phyloP scores from a whole-genome alignment of 2,888 invertebrate species.

The Quadroppia sp. region DNA sequence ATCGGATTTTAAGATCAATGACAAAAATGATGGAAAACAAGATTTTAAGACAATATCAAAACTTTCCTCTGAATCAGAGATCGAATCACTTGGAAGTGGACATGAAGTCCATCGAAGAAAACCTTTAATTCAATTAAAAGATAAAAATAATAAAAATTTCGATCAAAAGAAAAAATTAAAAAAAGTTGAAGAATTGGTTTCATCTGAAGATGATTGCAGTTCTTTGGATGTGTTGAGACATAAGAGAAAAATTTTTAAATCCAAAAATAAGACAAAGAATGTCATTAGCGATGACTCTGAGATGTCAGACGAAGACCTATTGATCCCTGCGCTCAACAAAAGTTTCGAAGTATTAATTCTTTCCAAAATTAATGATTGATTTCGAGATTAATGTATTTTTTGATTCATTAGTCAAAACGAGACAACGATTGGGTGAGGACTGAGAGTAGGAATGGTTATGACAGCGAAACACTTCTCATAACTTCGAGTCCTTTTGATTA shows the following conservation, averaged over 20 bases:
- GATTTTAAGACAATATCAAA: background rate
- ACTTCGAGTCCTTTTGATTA: background rate
- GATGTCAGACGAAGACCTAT: background rate
- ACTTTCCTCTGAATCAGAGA: background rate
- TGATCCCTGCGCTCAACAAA: background rate
- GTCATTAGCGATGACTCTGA: no score
- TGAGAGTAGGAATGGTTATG: background rate
- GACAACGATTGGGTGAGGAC: background rate
- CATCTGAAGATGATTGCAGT: slow-evolving; percentile 7
- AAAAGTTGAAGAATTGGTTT: background rate
- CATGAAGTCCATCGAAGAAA: background rate
- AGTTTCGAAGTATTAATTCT: background rate
- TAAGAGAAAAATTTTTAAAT: background rate
- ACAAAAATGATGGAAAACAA: background rate
- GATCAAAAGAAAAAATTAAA: background rate
- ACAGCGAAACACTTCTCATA: background rate
- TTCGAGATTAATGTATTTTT: background rate
- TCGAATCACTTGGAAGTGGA: background rate
- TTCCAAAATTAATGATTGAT: background rate
- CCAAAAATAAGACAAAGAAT: background rate
- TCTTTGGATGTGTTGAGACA: background rate
- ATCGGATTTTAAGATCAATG: background rate
- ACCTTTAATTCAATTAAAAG: background rate
- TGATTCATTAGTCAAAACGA: background rate
- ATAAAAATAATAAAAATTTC: background rate